A percentile compares a stretch with the other conserved stretches of the same genome.
Evolutionary conservation across 2,888 invertebrate genomes (phyloP).

Genomic region (Rhamnusium bicolor): DNA sequence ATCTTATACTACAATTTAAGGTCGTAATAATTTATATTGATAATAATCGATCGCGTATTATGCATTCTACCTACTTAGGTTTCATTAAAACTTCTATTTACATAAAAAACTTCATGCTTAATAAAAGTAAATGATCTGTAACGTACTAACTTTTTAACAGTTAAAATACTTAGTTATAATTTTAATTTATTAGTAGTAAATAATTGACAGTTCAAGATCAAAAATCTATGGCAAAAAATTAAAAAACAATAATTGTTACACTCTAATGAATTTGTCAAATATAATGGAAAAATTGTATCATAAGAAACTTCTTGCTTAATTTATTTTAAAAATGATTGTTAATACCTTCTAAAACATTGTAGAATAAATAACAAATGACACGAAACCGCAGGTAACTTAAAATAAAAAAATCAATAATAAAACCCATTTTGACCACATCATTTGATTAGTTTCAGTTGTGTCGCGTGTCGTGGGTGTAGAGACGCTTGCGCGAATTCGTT

Average conservation of each 20-base stretch:
- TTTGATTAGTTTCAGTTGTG: slow-evolving; percentile 55
- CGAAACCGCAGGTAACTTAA: slow-evolving; percentile 27
- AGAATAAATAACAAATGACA: not conserved
- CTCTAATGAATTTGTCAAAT: not conserved
- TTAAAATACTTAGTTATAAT: not conserved
- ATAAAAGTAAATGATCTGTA: not conserved
- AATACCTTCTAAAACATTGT: not conserved
- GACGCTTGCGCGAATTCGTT: slow-evolving; percentile 64
- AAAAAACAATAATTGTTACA: not conserved
- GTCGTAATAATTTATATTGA: too few species aligned
- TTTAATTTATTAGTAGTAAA: too few species aligned
- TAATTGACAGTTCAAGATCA: slow-evolving; percentile 1
- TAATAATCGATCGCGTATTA: too few species aligned
- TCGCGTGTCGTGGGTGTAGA: slow-evolving; percentile 68
- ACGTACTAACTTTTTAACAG: not conserved
- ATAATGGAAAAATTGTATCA: not conserved
- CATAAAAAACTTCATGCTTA: not conserved
- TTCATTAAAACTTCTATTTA: too few species aligned
- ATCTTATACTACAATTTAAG: too few species aligned
- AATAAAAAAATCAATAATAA: slow-evolving; percentile 36
- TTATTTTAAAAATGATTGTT: not conserved
- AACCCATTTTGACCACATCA: slow-evolving; percentile 44
- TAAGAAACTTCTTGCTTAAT: not conserved
- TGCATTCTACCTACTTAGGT: too few species aligned
- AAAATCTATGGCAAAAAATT: not conserved